Evolutionary conservation across 1,140 invertebrate genomes (phyloP), one percentile per base, ranked within the genome.

Genomic region (Drosophila novamexicana): DNA sequence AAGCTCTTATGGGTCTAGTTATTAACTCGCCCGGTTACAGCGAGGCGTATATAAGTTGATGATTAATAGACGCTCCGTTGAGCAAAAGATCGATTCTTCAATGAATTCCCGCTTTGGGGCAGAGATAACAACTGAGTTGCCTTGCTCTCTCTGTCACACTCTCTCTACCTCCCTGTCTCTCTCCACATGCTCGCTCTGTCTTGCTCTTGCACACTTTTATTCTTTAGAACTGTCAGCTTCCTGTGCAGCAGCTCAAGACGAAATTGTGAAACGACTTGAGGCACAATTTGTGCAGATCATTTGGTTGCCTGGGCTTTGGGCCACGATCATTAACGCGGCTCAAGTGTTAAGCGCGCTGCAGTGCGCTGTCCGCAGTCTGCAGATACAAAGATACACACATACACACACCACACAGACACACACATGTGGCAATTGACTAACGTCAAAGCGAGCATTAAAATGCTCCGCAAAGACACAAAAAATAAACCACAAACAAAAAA

Each of bases 281-380:
- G 18, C 5, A 16, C 12, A 18, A 50, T 32, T 50, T 52, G 12
- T 52, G 63, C 52, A 39, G 39, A 47, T 62, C 22, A 61, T 52
- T 79, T 76, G 40, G 14, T 37, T 62, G 49, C 9, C 22, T 56
- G 7, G 29, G 54, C 61, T 66, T 71, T 29, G 52, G 62, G 62
- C 68, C 63, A 65, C 47, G 85, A 79, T 88, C 84, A 79, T 89
- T 89, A 89, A 81, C 67, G 77, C 50, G 71, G 71, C 72, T 52
- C 57, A 67, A 67, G 61, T 67, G 58, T 34, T 62, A 22, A 56
- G 56, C 39, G 29, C 40, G 72, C 59, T 52, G 36, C 68, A 63
- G 36, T 5, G 22, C 22, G 29, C 39, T 32, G 39, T 54, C 53
- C 22, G 29, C 39, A 40, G 39, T 54, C 53, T 76, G 58, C 64